Percentiles rank a stretch among this genome's conserved stretches.
Evolutionary conservation across 37 sponge, comb jelly and placozoan species (phyloP).

Genomic region (Bolinopsis microptera): DNA sequence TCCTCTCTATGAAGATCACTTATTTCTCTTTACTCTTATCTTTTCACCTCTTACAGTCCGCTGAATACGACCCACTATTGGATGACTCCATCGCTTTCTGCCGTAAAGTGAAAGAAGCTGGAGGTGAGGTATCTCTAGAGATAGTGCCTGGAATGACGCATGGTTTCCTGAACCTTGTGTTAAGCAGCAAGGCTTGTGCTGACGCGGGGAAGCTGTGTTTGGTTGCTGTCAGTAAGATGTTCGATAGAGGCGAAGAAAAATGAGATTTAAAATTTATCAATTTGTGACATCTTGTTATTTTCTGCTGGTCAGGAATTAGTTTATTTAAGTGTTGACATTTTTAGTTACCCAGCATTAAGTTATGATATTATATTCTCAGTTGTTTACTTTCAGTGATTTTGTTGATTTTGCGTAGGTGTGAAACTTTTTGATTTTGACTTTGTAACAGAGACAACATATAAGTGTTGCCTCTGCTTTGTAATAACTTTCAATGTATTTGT

Average conservation of each 20-base stretch:
- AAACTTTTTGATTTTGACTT: background rate
- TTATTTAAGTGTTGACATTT: background rate
- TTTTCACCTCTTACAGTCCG: background rate
- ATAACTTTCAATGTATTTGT: background rate
- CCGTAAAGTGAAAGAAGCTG: constrained; percentile 70
- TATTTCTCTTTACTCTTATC: background rate
- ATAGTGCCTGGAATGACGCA: constrained; percentile 20
- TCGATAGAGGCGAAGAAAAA: background rate
- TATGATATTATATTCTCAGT: background rate
- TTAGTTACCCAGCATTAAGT: too few species aligned
- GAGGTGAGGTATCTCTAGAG: background rate
- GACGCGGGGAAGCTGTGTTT: background rate
- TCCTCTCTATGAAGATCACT: too few species aligned
- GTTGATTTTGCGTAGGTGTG: background rate
- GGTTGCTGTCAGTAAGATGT: background rate
- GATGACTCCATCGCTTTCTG: constrained; percentile 86
- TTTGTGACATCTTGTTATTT: background rate
- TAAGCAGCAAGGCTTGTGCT: background rate
- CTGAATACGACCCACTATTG: constrained; percentile 81
- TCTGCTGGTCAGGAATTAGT: background rate
- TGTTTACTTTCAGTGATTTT: background rate
- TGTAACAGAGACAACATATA: too few species aligned
- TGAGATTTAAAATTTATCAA: background rate
- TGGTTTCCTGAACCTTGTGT: constrained; percentile 21
- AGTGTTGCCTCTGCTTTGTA: too few species aligned